A percentile compares a stretch with the other conserved stretches of the same genome.
Conservation (phyloP, 2,113 vertebrate species). For the Callospermophilus lateralis region DNA sequence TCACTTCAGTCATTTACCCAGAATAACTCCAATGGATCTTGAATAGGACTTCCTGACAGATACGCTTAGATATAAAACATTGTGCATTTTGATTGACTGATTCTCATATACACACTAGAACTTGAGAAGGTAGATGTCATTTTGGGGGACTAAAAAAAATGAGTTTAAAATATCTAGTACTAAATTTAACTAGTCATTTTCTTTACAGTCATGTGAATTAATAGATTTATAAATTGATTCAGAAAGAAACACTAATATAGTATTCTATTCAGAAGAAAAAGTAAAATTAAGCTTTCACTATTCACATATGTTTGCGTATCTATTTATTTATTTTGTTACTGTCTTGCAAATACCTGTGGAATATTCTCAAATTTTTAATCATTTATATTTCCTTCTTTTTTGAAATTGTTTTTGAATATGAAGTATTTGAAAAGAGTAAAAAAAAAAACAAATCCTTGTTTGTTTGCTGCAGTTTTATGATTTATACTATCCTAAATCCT, state of each 20-base stretch:
- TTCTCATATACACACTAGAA: constrained; percentile 74
- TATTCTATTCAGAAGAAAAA: not conserved
- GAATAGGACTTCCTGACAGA: constrained; percentile 81
- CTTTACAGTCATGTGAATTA: constrained; percentile 67
- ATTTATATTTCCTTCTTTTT: not conserved
- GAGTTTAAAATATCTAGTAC: constrained; percentile 75
- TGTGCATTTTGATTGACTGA: constrained; percentile 80
- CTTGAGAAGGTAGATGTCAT: constrained; percentile 80
- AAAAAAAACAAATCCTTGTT: constrained; percentile 12
- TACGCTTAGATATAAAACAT: constrained; percentile 79
- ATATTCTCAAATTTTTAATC: not conserved
- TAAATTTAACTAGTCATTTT: constrained; percentile 66
- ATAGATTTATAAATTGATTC: constrained; percentile 68
- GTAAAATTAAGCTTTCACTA: not conserved
- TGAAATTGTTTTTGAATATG: not conserved
- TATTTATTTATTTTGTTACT: not conserved
- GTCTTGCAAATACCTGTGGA: not conserved
- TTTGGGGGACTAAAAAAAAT: constrained; percentile 74
- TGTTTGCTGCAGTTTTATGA: not conserved
- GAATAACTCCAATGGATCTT: constrained; percentile 70
- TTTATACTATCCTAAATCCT: constrained; percentile 28
- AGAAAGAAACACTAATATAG: constrained; percentile 47
- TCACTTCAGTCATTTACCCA: constrained; percentile 78
- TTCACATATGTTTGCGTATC: not conserved
- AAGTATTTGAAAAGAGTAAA: not conserved